Evolutionary conservation across 2,113 vertebrate genomes (phyloP).

Genomic region (Suricata suricatta): DNA sequence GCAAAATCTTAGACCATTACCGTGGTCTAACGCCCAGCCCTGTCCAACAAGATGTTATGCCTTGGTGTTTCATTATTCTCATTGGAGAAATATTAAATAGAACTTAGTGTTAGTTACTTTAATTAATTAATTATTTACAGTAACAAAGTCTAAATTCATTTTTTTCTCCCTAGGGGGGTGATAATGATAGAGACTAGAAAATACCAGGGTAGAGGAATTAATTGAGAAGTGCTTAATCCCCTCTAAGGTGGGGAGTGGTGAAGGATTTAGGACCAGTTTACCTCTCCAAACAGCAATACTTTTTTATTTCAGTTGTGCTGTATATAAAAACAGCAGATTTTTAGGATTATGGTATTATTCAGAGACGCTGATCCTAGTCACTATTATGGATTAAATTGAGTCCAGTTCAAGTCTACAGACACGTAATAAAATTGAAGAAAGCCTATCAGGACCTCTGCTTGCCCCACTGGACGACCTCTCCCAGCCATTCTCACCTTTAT

Average conservation of each 20-base stretch:
- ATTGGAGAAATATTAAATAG: background rate
- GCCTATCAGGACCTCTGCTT: background rate
- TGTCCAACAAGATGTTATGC: background rate
- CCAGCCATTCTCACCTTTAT: background rate
- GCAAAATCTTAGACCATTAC: background rate
- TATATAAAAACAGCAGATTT: background rate
- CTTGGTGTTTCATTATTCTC: background rate
- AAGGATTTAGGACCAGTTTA: background rate
- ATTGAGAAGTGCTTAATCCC: background rate
- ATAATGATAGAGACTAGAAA: background rate
- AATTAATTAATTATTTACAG: background rate
- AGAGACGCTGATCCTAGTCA: background rate
- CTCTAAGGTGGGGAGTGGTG: background rate
- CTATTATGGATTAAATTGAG: background rate
- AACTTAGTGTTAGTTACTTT: slow-evolving; percentile 11
- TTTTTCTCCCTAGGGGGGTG: background rate
- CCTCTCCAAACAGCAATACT: background rate
- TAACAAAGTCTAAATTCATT: background rate
- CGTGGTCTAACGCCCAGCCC: background rate
- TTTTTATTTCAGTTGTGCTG: background rate
- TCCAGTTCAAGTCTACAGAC: background rate
- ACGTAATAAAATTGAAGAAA: background rate
- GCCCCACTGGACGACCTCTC: background rate
- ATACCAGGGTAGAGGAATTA: background rate
- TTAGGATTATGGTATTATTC: background rate